These are phyloP conservation scores for Aplodontia rufa DNA, from an alignment of 2,113 vertebrate species.

Conservation along the genomic window DNA sequence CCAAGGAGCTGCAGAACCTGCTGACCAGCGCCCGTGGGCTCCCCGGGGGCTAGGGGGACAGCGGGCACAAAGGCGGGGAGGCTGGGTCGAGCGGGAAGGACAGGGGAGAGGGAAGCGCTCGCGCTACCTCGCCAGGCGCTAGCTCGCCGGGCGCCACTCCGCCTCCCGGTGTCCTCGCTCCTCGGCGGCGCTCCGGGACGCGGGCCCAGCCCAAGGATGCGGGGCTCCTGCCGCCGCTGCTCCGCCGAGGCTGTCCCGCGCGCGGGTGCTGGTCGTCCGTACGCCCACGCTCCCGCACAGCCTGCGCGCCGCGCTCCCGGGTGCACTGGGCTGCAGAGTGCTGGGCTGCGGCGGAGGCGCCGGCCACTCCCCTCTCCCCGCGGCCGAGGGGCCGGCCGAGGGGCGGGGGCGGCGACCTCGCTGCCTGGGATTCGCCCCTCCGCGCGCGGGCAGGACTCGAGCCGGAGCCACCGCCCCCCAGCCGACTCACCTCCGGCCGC, in stretches of 20 bases:
- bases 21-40: neutral
- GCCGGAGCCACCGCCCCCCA: constrained; percentile 33
- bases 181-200: neutral
- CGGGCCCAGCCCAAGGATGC: neutral
- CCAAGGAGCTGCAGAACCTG: neutral
- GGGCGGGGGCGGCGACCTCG: constrained; percentile 72
- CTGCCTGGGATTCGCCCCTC: constrained; percentile 65
- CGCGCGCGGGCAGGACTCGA: neutral
- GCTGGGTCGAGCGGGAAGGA: neutral
- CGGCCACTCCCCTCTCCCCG: constrained; percentile 62
- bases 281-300: neutral
- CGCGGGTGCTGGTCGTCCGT: neutral
- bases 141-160: neutral
- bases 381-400: constrained; percentile 50
- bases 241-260: neutral
- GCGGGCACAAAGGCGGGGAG: constrained; percentile 30
- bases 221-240: neutral
- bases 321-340: constrained; percentile 5
- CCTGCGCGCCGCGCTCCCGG: neutral
- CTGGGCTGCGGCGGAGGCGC: constrained; percentile 8
- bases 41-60: neutral
- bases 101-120: neutral
- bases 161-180: neutral
- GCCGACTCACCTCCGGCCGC: neutral
- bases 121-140: constrained; percentile 56